Conservation (phyloP, 2,888 invertebrate genomes). For the Barypeithes pellucidus region DNA sequence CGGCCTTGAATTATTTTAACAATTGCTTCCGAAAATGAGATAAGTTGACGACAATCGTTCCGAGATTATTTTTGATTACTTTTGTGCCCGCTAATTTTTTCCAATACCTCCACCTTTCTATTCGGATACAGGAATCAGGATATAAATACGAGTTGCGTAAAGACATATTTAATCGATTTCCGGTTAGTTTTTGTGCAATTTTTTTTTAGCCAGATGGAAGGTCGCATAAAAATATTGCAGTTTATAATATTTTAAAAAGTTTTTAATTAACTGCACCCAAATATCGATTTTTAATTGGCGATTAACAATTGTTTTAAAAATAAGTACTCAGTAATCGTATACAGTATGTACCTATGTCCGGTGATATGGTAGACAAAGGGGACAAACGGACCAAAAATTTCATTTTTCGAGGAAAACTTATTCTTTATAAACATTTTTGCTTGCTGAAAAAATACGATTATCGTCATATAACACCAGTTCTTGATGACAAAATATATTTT, state of each 20-base stretch:
- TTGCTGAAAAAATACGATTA: too few species aligned
- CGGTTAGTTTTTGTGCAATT: conserved; percentile 1
- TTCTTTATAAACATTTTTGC: too few species aligned
- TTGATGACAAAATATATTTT: too few species aligned
- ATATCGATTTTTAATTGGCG: too few species aligned
- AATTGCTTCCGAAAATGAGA: conserved; percentile 18
- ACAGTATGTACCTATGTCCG: too few species aligned
- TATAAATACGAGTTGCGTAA: background rate
- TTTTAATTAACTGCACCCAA: background rate
- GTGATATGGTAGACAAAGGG: too few species aligned
- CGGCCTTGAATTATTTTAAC: conserved; percentile 9
- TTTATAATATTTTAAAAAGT: background rate
- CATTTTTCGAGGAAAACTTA: too few species aligned
- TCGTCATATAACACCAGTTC: too few species aligned
- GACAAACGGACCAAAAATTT: too few species aligned
- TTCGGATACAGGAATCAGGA: conserved; percentile 26
- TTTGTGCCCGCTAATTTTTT: background rate
- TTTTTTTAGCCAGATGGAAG: background rate
- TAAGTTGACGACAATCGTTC: conserved; percentile 1
- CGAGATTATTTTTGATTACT: background rate
- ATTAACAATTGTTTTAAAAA: too few species aligned
- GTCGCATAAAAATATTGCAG: background rate
- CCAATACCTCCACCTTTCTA: conserved; percentile 15
- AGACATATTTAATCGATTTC: background rate
- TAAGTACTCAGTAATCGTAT: too few species aligned